These are phyloP conservation scores for Falco peregrinus DNA, from an alignment of 2,797 vertebrate species.

Conservation along the genomic window DNA sequence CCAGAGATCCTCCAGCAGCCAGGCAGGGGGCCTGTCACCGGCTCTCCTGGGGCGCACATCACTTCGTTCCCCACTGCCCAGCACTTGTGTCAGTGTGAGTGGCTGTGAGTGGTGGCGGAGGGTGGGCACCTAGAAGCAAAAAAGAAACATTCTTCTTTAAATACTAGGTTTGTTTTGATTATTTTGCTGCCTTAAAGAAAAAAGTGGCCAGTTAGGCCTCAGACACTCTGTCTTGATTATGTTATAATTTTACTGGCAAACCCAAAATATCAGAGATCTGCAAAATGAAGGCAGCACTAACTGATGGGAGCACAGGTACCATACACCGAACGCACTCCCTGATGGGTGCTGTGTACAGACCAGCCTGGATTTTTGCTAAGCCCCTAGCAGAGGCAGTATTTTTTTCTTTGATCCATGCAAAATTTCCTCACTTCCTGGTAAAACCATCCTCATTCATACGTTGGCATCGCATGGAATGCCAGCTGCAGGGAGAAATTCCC, in stretches of 20 bases:
- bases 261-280: background rate
- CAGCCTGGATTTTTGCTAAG: background rate
- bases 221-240: background rate
- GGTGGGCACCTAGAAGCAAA: background rate
- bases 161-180: background rate
- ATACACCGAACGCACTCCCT: accelerated
- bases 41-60: background rate
- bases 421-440: background rate
- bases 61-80: background rate
- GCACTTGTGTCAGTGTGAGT: background rate
- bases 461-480: background rate
- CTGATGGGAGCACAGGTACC: background rate
- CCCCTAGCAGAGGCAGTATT: background rate
- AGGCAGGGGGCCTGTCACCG: background rate
- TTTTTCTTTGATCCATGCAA: background rate
- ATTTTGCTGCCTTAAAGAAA: background rate
- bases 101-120: background rate
- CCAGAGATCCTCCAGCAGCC: background rate
- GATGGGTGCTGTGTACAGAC: accelerated
- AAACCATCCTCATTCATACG: background rate
- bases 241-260: background rate
- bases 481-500: background rate
- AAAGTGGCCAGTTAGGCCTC: background rate
- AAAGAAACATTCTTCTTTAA: background rate
- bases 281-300: background rate